phyloP scores from a whole-genome alignment of 2,797 vertebrate genomes.

The Orientallactaga sibirica region DNA sequence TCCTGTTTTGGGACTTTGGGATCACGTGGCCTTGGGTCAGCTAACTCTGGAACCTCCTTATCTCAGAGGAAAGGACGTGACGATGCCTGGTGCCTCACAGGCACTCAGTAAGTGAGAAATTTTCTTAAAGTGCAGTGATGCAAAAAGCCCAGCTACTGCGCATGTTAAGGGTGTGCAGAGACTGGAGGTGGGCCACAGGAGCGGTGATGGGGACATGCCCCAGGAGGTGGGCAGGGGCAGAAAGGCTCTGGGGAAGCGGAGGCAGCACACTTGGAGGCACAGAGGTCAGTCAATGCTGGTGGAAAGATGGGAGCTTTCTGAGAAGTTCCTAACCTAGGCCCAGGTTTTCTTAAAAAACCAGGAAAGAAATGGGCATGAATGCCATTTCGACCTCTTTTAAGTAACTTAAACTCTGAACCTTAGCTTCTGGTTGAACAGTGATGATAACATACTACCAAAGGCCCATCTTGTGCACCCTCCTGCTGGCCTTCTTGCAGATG shows the following conservation, averaged over 20 bases:
- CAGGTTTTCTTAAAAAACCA: not conserved
- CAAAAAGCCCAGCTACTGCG: not conserved
- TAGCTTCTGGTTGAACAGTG: not conserved
- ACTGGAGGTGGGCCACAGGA: not conserved
- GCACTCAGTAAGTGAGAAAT: not conserved
- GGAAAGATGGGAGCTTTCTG: not conserved
- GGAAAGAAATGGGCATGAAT: not conserved
- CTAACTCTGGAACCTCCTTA: not conserved
- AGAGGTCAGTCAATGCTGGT: not conserved
- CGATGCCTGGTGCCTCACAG: not conserved
- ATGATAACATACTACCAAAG: too few species aligned
- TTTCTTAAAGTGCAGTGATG: not conserved
- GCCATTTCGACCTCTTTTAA: not conserved
- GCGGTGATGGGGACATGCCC: not conserved
- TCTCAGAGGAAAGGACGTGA: not conserved
- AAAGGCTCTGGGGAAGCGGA: not conserved
- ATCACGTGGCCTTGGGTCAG: not conserved
- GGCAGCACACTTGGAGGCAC: not conserved
- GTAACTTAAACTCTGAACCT: not conserved
- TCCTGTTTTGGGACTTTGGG: not conserved
- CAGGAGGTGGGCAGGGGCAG: not conserved
- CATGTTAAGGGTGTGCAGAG: not conserved
- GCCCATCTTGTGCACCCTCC: not conserved
- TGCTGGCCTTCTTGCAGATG: not conserved
- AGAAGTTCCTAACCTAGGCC: not conserved